phyloP scores from a whole-genome alignment of 1,140 invertebrate genomes.

The Dinothrombium tinctorium region DNA sequence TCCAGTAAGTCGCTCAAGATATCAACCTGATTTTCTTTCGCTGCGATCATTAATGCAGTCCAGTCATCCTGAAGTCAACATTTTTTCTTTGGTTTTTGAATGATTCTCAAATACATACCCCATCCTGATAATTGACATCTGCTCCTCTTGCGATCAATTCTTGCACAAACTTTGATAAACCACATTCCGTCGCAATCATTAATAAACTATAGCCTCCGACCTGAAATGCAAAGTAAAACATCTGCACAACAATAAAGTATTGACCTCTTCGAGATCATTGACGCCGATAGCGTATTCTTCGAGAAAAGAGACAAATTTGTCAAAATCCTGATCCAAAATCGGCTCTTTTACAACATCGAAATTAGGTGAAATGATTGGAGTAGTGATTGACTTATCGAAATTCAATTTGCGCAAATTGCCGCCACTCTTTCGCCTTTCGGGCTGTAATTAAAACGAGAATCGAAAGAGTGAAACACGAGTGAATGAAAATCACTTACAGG shows the following conservation, averaged over 20 bases:
- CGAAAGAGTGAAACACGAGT: no score
- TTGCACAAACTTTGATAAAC: background rate
- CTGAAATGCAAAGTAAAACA: background rate
- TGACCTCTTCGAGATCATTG: background rate
- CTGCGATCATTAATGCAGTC: conserved; percentile 82
- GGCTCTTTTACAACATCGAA: background rate
- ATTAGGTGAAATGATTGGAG: background rate
- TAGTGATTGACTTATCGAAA: no score
- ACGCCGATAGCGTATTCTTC: background rate
- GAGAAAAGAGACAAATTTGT: background rate
- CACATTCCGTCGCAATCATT: background rate
- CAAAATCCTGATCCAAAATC: background rate
- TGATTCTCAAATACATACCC: no score
- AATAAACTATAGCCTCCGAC: background rate
- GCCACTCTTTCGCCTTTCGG: no score
- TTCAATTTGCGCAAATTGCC: no score
- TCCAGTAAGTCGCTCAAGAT: conserved; percentile 79
- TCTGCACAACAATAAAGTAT: background rate
- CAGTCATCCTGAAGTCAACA: background rate
- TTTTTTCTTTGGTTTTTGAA: no score
- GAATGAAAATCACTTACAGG: no score
- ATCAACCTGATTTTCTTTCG: conserved; percentile 72
- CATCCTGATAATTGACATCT: conserved; percentile 1
- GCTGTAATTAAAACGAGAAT: no score
- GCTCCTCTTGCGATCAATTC: background rate